A percentile compares a stretch with the other conserved stretches of the same genome.
Conservation (phyloP, 2,113 vertebrate species). For the Brienomyrus longianalis region DNA sequence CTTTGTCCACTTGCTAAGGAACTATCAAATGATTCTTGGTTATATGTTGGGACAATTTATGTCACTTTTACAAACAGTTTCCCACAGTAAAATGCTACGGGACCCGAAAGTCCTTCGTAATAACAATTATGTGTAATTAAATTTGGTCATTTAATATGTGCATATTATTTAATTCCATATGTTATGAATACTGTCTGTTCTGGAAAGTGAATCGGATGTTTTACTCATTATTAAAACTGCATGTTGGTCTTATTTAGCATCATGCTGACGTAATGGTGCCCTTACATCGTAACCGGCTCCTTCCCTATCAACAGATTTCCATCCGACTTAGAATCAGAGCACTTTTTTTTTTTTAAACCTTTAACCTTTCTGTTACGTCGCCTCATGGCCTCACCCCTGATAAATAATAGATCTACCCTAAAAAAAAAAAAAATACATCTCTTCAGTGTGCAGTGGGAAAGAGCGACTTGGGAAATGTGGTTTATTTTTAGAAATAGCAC, state of each 20-base stretch:
- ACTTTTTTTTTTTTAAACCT: background rate
- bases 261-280: background rate
- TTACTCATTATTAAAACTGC: background rate
- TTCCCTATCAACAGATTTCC: background rate
- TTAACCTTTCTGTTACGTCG: background rate
- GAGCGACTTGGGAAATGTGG: conserved; percentile 20
- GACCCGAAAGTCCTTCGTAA: background rate
- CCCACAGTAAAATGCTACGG: background rate
- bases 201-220: background rate
- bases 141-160: background rate
- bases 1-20: background rate
- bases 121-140: background rate
- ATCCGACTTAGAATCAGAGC: background rate
- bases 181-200: background rate
- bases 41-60: background rate
- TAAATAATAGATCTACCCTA: conserved; percentile 6
- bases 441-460: background rate
- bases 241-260: background rate
- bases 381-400: background rate
- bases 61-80: background rate
- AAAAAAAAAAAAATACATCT: background rate
- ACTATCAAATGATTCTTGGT: background rate
- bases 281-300: background rate
- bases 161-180: background rate
- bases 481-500: conserved; percentile 25